Evolutionary conservation across 2,888 invertebrate genomes (phyloP).

Genomic region (Diaphora mendica): DNA sequence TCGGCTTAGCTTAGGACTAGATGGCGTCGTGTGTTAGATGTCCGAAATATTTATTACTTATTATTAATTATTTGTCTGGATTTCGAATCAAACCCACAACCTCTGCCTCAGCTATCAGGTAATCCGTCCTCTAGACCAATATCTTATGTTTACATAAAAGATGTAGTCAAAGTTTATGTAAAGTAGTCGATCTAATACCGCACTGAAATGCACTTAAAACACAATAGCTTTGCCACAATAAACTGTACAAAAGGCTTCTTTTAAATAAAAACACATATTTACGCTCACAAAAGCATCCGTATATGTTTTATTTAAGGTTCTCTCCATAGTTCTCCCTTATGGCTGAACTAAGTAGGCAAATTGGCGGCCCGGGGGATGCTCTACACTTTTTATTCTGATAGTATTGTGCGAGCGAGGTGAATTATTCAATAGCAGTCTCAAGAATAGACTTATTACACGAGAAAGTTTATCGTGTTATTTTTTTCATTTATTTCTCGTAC

Average conservation of each 20-base stretch:
- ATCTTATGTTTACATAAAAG: no score
- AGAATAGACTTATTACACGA: conserved; percentile 30
- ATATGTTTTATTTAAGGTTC: conserved; percentile 41
- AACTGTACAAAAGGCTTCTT: not conserved
- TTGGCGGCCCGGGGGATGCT: conserved; percentile 38
- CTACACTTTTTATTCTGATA: conserved; percentile 37
- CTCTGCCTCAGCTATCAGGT: no score
- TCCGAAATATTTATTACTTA: no score
- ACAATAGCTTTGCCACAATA: not conserved
- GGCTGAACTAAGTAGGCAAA: conserved; percentile 42
- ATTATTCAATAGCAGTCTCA: conserved; percentile 36
- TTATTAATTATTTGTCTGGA: no score
- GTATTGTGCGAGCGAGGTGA: conserved; percentile 21
- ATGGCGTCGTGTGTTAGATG: no score
- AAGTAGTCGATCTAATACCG: not conserved
- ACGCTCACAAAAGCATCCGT: conserved; percentile 3
- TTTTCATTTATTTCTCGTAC: not conserved
- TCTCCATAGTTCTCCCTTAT: conserved; percentile 30
- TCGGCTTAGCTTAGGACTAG: no score
- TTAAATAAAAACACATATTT: not conserved
- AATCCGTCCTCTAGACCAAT: no score
- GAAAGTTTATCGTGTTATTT: conserved; percentile 1
- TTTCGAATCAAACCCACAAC: no score
- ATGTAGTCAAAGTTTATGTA: not conserved
- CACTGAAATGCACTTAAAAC: not conserved